These are phyloP conservation scores for Eilema caniola DNA, from an alignment of 2,888 invertebrate genomes.

Conservation along the genomic window DNA sequence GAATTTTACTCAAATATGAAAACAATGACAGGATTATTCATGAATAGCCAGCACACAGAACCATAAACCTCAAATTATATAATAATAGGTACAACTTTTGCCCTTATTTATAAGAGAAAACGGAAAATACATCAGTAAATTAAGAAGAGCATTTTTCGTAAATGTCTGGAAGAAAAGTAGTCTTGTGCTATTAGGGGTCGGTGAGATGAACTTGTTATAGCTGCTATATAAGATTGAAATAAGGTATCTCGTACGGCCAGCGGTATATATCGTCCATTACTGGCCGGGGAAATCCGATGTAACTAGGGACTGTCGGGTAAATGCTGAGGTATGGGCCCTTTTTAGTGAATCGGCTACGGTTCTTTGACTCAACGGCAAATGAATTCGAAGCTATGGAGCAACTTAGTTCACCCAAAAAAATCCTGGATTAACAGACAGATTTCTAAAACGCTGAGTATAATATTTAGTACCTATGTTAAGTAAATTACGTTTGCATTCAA, in stretches of 20 bases:
- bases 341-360: not conserved
- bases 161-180: conserved; percentile 10
- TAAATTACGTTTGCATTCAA: too few relatives aligned
- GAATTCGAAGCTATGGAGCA: not conserved
- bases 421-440: not conserved
- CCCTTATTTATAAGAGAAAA: not conserved
- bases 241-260: conserved; percentile 19
- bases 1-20: not conserved
- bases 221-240: conserved; percentile 20
- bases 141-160: conserved; percentile 6
- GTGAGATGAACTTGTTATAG: conserved; percentile 17
- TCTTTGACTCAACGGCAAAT: not conserved
- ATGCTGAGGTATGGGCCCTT: conserved; percentile 11
- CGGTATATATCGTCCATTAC: conserved; percentile 21
- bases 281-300: conserved; percentile 18
- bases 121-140: conserved; percentile 5
- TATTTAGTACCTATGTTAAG: too few relatives aligned
- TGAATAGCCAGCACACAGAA: not conserved
- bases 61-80: not conserved
- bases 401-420: not conserved
- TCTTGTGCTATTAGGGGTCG: conserved; percentile 2
- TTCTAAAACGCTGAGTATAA: not conserved
- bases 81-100: not conserved
- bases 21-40: not conserved
- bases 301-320: not conserved